Percentiles rank a stretch among this genome's conserved stretches.
These are phyloP conservation scores for Malacoctenus gilli DNA, from an alignment of 2,797 vertebrate species.

Conservation along the genomic window DNA sequence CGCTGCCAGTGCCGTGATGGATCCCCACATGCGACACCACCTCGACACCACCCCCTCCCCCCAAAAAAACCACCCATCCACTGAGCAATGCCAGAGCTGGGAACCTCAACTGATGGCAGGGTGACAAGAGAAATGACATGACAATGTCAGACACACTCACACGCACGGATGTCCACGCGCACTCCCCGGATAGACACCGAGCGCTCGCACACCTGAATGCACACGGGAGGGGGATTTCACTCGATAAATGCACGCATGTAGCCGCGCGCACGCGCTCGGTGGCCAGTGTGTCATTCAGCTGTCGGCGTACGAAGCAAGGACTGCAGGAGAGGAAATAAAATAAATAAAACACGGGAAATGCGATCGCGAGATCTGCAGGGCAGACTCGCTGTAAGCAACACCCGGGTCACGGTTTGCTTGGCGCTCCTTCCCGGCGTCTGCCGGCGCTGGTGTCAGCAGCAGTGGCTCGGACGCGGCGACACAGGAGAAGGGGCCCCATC, in stretches of 20 bases:
- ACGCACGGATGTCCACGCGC: slow-evolving; percentile 22
- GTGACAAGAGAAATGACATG: slow-evolving; percentile 63
- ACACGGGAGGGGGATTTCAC: background rate
- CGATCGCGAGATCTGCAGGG: slow-evolving; percentile 44
- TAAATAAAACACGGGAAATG: slow-evolving; percentile 37
- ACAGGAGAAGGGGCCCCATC: slow-evolving; percentile 60
- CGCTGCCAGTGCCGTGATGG: slow-evolving; percentile 59
- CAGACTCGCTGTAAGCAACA: slow-evolving; percentile 68
- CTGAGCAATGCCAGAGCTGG: slow-evolving; percentile 17
- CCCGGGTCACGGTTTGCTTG: slow-evolving; percentile 49
- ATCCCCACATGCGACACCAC: slow-evolving; percentile 58
- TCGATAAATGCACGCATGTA: background rate
- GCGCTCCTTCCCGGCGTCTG: slow-evolving; percentile 45
- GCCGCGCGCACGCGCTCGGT: background rate
- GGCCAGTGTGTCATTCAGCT: slow-evolving; percentile 14
- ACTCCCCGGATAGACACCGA: slow-evolving; percentile 25
- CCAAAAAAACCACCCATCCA: background rate
- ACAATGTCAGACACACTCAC: slow-evolving; percentile 57
- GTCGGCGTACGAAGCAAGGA: slow-evolving; percentile 28
- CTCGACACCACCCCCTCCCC: background rate
- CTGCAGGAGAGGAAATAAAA: background rate
- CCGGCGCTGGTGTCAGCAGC: slow-evolving; percentile 47
- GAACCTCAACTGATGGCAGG: slow-evolving; percentile 49
- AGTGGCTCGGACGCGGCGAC: slow-evolving; percentile 42
- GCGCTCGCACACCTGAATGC: slow-evolving; percentile 37